Conservation (phyloP, 2,797 vertebrate species). For the Carcharodon carcharias region DNA sequence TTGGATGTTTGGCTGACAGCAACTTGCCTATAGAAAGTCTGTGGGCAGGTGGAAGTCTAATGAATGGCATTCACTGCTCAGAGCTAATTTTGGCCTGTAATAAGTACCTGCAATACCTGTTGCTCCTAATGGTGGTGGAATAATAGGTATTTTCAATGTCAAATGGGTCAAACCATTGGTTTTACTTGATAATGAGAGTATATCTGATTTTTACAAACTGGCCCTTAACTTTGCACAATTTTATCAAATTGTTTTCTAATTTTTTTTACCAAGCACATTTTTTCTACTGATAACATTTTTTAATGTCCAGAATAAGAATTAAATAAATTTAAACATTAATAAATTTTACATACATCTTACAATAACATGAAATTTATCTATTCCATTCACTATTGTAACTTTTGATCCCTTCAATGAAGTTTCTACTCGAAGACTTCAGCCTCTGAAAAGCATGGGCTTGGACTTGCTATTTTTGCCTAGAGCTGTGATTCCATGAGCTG, state of each 20-base stretch:
- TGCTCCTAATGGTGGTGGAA: neutral
- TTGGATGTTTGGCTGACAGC: too few species aligned
- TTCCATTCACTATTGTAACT: neutral
- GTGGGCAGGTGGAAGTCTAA: neutral
- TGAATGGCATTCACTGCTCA: neutral
- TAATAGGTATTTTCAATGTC: neutral
- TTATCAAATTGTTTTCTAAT: too few species aligned
- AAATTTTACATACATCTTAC: neutral
- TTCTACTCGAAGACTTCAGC: neutral
- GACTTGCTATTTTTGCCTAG: neutral
- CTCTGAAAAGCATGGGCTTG: neutral
- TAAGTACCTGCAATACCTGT: neutral
- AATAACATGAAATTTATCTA: neutral
- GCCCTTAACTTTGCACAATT: too few species aligned
- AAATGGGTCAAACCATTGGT: neutral
- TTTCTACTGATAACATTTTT: too few species aligned
- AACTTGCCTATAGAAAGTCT: neutral
- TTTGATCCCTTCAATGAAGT: neutral
- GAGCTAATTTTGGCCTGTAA: neutral
- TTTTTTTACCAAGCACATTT: too few species aligned
- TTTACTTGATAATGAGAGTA: neutral
- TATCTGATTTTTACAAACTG: neutral
- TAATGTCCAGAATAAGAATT: neutral
- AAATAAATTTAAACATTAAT: neutral
- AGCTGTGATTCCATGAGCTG: neutral